These are phyloP conservation scores for Cheilosia impressa DNA, from an alignment of 2,888 invertebrate species.

Conservation along the genomic window DNA sequence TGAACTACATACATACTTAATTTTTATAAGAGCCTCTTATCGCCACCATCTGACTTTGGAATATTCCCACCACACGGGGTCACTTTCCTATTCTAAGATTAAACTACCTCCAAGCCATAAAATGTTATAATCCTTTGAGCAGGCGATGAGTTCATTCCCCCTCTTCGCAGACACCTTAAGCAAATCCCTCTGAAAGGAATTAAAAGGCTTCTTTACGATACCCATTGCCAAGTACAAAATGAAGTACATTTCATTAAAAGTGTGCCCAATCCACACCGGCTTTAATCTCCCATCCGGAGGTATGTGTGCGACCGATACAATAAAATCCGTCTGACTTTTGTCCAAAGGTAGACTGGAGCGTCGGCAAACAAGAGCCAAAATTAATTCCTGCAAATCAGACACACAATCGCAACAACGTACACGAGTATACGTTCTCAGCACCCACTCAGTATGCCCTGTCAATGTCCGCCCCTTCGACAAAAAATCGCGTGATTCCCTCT, in stretches of 20 bases:
- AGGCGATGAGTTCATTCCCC: conserved; percentile 19
- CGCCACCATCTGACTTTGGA: neutral
- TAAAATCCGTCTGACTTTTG: conserved; percentile 48
- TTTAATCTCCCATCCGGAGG: conserved; percentile 23
- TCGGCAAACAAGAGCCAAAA: conserved; percentile 41
- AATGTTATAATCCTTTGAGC: neutral
- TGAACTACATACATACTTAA: neutral
- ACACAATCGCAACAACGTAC: conserved; percentile 47
- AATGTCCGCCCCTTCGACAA: conserved; percentile 47
- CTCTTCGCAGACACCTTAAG: neutral
- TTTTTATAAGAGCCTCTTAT: neutral
- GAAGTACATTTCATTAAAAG: conserved; percentile 31
- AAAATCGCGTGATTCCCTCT: conserved; percentile 69
- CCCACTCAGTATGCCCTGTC: neutral
- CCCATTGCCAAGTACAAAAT: conserved; percentile 20
- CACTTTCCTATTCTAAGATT: neutral
- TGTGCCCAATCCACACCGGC: neutral
- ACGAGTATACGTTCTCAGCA: conserved; percentile 19
- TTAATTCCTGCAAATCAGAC: conserved; percentile 69
- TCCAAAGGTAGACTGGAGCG: neutral
- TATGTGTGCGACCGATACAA: conserved; percentile 17
- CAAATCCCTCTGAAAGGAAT: neutral
- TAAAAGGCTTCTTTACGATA: conserved; percentile 26
- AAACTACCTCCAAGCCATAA: neutral
- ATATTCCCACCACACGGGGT: neutral